These are phyloP conservation scores for Drosophila arizonae DNA, from an alignment of 1,140 invertebrate species.

Conservation along the genomic window DNA sequence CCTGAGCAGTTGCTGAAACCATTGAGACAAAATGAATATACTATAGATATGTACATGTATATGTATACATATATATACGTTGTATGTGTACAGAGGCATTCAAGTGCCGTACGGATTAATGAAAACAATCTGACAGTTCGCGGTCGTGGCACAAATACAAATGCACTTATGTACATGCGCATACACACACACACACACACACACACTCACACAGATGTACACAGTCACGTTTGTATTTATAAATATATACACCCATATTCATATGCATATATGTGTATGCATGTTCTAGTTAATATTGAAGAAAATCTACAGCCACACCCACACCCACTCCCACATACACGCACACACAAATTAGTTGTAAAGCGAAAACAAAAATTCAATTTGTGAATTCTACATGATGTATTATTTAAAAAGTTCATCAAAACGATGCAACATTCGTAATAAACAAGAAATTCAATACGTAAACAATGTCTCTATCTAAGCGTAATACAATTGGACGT, in stretches of 20 bases:
- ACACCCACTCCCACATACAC: slow-evolving; percentile 4
- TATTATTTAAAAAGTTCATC: slow-evolving; percentile 49
- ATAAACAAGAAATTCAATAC: slow-evolving; percentile 44
- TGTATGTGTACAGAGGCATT: neutral
- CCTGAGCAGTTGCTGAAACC: no score
- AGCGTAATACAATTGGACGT: neutral
- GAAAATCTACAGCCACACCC: neutral
- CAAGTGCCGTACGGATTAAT: neutral
- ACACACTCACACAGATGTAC: no score
- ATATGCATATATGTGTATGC: slow-evolving; percentile 32
- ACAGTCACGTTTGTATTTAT: slow-evolving; percentile 5
- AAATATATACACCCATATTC: slow-evolving; percentile 15
- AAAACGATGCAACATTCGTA: slow-evolving; percentile 34
- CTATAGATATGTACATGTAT: no score
- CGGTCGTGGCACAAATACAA: slow-evolving; percentile 33
- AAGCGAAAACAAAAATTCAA: slow-evolving; percentile 20
- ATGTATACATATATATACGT: no score
- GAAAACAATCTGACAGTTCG: slow-evolving; percentile 7
- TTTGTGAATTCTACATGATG: slow-evolving; percentile 42
- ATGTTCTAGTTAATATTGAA: slow-evolving; percentile 12
- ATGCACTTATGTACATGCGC: slow-evolving; percentile 2
- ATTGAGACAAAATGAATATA: no score
- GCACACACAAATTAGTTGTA: slow-evolving; percentile 28
- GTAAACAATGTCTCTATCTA: slow-evolving; percentile 5
- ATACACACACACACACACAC: slow-evolving; percentile 1